Base-by-base conservation (phyloP, 2,113 vertebrate genomes). In the Stegostoma tigrinum region DNA sequence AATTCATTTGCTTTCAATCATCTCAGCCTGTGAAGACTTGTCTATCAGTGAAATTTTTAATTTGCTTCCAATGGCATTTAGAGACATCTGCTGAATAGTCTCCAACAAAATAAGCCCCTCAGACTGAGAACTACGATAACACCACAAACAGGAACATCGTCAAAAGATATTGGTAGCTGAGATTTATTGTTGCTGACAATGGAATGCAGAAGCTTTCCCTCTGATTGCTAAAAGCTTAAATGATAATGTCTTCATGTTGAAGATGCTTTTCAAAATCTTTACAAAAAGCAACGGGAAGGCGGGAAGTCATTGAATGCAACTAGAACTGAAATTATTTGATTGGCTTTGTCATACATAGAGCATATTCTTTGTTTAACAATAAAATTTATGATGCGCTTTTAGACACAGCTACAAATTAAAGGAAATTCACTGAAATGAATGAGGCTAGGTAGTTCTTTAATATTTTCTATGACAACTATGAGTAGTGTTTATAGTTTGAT, bases 1-100 rank as follows among this genome's bases (percentile, higher is more conserved):
- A 95, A 72, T 96, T 96, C 96, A 96, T 96, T 96, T 96, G 95
- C 94, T 97, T 97, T 96, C 72, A 87, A 17, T 96, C 95, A 83
- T 86, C 42, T 90, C 52, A 95, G 85, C 95, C 66, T 1, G 95
- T 95, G 96, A 91, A 96, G 94, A 80, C 0, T 96, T 96, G 95
- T 96, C 96, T 96, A 87, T 96, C 96, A 38, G 23, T 96, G 96
- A 96, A 89, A 96, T 95, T 97, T 97, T 97, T 96, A 96, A 97
- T 97, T 97, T 96, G 96, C 96, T 96, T 96, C 95, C 96, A 96
- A 96, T 96, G 85, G 38, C 30, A 55, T 96, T 96, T 96, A 96
- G 96, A 96, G 97, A 96, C 96, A 96, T 96, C 96, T 97, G 85
- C 96, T 95, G 95, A 97, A 96, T 75, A 83, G 93, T 85, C 97